Evolutionary conservation across 1,140 invertebrate genomes (phyloP).

Genomic region (Laupala kohalensis): DNA sequence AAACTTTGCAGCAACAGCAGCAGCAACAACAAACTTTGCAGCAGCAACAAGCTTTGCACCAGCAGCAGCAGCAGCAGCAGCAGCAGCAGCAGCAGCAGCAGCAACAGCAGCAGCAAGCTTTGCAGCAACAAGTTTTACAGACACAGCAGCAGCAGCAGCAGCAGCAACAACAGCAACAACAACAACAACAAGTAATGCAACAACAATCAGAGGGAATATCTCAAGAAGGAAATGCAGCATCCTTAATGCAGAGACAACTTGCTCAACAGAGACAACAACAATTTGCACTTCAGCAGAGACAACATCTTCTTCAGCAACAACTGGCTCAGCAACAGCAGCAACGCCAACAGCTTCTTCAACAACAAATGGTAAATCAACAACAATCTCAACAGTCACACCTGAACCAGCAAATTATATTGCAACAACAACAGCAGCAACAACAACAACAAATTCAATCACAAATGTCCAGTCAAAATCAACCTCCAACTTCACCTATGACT

Average conservation of each 20-base stretch:
- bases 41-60: slow-evolving; percentile 16
- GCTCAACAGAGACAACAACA: slow-evolving; percentile 4
- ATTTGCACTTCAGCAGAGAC: slow-evolving; percentile 26
- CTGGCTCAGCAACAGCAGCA: slow-evolving; percentile 24
- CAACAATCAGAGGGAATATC: no score
- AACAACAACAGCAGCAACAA: slow-evolving; percentile 23
- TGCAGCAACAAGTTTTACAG: not conserved
- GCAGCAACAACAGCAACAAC: slow-evolving; percentile 10
- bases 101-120: slow-evolving; percentile 8
- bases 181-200: slow-evolving; percentile 17
- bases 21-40: not conserved
- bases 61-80: slow-evolving; percentile 29
- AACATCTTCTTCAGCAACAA: slow-evolving; percentile 25
- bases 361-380: slow-evolving; percentile 28
- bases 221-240: no score
- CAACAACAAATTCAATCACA: slow-evolving; percentile 26
- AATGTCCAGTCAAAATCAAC: slow-evolving; percentile 32
- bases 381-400: slow-evolving; percentile 28
- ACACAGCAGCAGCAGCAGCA: slow-evolving; percentile 11
- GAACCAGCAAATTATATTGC: no score
- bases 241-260: slow-evolving; percentile 1
- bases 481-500: slow-evolving; percentile 45
- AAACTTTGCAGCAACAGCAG: slow-evolving; percentile 17
- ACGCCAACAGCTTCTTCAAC: slow-evolving; percentile 16
- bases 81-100: slow-evolving; percentile 22